Base-by-base conservation (phyloP, 1,140 invertebrate genomes). In the Pogonognathellus flavescens region DNA sequence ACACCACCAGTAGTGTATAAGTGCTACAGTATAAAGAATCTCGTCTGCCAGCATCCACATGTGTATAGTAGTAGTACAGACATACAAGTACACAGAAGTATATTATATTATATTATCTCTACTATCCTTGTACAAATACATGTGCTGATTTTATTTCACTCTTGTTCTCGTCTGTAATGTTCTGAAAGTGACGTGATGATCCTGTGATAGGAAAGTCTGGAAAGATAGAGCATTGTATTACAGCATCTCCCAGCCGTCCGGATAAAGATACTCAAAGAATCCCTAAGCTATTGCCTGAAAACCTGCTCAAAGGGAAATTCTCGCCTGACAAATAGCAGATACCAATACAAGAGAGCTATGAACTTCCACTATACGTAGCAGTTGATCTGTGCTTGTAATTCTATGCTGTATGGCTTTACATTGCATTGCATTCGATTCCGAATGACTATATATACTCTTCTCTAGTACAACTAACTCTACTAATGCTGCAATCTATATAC, bases 201-300 rank as follows among this genome's bases (percentile, higher is more conserved):
- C 70, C 70, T 76, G 41, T 76, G 70, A 76, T 76, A 76, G 70
- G 70, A 76, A 76, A 76, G 70, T 76, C 70, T 76, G 41, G 41
- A 76, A 31, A 76, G 70, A 76, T 76, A 50, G 41, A 76, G 70
- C 49, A 76, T 70, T 70, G 31, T 76, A 76, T 76, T 76, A 76
- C 70, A 41, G 31, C 31, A 8, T 76, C 70, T 76, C 31, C 31
- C 70, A 76, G 41, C 41, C 31, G 70, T 76, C 70, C 70, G 70
- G 70, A 76, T 76, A 76, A 76, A 76, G 70, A 76, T 76, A 76
- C 41, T 76, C 25, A 31, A 76, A 76, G 41, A 76, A 76, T 76
- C 70, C 70, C 70, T 76, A 14, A 76, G 70, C 41, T 16, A 76
- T 76, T 31, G 31, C 14, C n/a, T 76, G 70, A 76, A 76, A 76